Evolutionary conservation across 2,888 invertebrate genomes (phyloP).

Genomic region (Alloscopus bannaensis): DNA sequence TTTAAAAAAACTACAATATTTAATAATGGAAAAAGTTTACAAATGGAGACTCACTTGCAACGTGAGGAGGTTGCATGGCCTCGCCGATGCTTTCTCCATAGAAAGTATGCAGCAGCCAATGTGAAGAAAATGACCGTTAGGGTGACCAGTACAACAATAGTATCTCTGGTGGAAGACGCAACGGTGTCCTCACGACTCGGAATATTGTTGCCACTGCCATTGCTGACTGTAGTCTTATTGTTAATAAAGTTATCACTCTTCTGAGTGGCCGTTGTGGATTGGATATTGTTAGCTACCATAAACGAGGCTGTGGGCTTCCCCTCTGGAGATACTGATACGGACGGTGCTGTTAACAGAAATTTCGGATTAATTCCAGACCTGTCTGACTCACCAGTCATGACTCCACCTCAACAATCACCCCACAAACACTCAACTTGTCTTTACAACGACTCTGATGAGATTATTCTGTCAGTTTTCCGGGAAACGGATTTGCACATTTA

Average conservation of each 20-base stretch:
- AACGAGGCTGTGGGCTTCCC: too few relatives aligned
- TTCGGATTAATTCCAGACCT: not conserved
- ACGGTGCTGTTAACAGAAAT: slow-evolving; percentile 8
- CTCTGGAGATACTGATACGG: too few relatives aligned
- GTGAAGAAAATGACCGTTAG: slow-evolving; percentile 68
- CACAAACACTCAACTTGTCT: too few relatives aligned
- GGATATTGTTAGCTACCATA: not conserved
- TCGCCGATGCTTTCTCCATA: slow-evolving; percentile 71
- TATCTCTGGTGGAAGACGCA: slow-evolving; percentile 52
- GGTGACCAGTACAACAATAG: slow-evolving; percentile 67
- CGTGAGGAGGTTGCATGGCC: slow-evolving; percentile 14
- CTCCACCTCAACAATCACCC: too few relatives aligned
- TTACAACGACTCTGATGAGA: too few relatives aligned
- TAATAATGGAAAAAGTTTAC: not conserved
- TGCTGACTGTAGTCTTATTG: slow-evolving; percentile 18
- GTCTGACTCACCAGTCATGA: slow-evolving; percentile 6
- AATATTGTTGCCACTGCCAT: not conserved
- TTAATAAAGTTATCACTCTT: slow-evolving; percentile 19
- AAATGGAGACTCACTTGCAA: slow-evolving; percentile 66
- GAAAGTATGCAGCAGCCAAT: slow-evolving; percentile 67
- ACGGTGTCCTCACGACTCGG: slow-evolving; percentile 24
- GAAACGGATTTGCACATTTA: too few relatives aligned
- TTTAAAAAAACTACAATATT: not conserved
- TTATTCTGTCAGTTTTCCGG: too few relatives aligned
- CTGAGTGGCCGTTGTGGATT: not conserved